Conservation (phyloP, 2,888 invertebrate genomes). For the Laothoe populi region DNA sequence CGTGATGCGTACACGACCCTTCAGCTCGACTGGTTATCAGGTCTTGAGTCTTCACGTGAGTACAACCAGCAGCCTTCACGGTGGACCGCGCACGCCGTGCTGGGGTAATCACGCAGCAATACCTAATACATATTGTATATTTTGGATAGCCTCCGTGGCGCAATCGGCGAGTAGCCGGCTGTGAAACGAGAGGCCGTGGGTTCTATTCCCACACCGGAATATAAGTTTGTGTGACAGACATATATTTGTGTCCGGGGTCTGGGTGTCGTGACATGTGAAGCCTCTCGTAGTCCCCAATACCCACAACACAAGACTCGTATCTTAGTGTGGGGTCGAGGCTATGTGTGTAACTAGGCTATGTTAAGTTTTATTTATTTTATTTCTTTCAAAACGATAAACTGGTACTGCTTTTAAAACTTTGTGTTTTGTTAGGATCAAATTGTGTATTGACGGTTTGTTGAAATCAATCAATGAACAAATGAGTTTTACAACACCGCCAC, state of each 20-base stretch:
- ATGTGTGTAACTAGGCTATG: too few species aligned
- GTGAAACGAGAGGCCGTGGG: too few species aligned
- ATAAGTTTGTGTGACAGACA: too few species aligned
- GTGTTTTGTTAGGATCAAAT: neutral
- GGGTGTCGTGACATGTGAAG: too few species aligned
- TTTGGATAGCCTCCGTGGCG: too few species aligned
- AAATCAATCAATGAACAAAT: neutral
- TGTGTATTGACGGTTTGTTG: neutral
- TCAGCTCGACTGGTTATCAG: neutral
- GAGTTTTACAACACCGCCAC: slow-evolving; percentile 4
- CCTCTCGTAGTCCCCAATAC: too few species aligned
- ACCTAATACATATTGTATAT: neutral
- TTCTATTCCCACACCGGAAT: too few species aligned
- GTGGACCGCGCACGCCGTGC: neutral
- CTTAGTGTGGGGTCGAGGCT: too few species aligned
- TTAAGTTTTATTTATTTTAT: too few species aligned
- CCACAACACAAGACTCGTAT: too few species aligned
- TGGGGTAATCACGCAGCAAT: neutral
- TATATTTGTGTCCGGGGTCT: too few species aligned
- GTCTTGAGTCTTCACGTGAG: neutral
- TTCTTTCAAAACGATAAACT: neutral
- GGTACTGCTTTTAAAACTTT: neutral
- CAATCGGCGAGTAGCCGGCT: too few species aligned
- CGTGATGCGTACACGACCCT: neutral
- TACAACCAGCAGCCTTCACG: neutral